phyloP scores from a whole-genome alignment of 2,888 invertebrate species.

The Gastrophysa polygoni region DNA sequence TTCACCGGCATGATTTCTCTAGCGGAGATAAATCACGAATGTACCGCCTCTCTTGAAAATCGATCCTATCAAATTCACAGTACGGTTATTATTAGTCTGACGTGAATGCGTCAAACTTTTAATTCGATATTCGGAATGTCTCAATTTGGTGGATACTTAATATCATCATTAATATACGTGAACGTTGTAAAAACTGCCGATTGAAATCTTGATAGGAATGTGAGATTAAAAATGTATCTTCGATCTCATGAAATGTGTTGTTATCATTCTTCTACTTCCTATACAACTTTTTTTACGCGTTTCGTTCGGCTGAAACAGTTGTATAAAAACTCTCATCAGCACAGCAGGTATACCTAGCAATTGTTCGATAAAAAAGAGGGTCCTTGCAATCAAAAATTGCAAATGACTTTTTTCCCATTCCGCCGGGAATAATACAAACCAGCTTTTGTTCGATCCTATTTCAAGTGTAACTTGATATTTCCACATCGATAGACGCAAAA shows the following conservation, averaged over 20 bases:
- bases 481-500: conserved; percentile 42
- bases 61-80: not conserved
- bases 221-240: not conserved
- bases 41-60: not conserved
- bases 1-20: not conserved
- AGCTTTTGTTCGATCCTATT: conserved; percentile 25
- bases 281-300: not conserved
- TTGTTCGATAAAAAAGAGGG: conserved; percentile 36
- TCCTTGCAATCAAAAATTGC: conserved; percentile 38
- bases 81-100: not conserved
- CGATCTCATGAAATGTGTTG: not conserved
- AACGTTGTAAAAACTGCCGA: not conserved
- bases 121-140: not conserved
- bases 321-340: conserved; percentile 28
- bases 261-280: not conserved
- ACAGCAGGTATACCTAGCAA: conserved; percentile 41
- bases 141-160: not conserved
- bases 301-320: conserved; percentile 20
- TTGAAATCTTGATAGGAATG: not conserved
- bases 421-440: conserved; percentile 6
- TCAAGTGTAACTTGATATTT: conserved; percentile 45
- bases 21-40: not conserved
- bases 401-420: conserved; percentile 40
- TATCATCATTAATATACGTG: not conserved
- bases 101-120: not conserved